Evolutionary conservation across 2,888 invertebrate genomes (phyloP).

Genomic region (Pachycephus smyrnensis): DNA sequence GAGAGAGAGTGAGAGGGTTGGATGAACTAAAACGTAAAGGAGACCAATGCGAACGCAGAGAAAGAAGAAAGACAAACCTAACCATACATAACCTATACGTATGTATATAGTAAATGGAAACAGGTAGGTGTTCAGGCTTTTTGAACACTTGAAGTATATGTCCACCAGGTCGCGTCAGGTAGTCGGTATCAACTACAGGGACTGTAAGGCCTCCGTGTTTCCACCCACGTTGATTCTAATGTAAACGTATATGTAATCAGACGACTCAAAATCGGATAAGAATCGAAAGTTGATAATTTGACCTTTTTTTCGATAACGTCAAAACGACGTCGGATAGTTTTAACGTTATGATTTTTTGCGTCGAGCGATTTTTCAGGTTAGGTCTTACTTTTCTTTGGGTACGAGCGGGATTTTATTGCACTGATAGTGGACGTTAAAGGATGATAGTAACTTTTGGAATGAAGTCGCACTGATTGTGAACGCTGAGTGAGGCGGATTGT

Average conservation of each 20-base stretch:
- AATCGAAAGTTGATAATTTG: not conserved
- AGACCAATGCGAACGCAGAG: not conserved
- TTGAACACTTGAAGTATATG: not conserved
- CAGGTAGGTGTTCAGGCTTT: not conserved
- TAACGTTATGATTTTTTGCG: not conserved
- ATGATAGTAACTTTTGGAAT: not conserved
- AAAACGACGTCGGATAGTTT: not conserved
- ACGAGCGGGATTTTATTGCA: no score
- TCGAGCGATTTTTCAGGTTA: not conserved
- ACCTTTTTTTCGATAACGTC: not conserved
- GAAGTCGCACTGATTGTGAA: not conserved
- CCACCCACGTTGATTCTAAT: not conserved
- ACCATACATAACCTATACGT: not conserved
- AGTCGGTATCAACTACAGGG: not conserved
- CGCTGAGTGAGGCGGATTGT: not conserved
- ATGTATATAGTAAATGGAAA: not conserved
- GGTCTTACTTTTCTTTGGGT: not conserved
- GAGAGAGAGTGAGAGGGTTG: not conserved
- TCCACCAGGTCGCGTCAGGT: not conserved
- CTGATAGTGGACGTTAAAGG: not conserved
- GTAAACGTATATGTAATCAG: not conserved
- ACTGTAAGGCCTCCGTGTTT: not conserved
- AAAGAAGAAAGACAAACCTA: not conserved
- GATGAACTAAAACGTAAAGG: not conserved
- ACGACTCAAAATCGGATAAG: not conserved